Evolutionary conservation across 2,113 vertebrate species (phyloP).

Genomic region (Semnornis frantzii): DNA sequence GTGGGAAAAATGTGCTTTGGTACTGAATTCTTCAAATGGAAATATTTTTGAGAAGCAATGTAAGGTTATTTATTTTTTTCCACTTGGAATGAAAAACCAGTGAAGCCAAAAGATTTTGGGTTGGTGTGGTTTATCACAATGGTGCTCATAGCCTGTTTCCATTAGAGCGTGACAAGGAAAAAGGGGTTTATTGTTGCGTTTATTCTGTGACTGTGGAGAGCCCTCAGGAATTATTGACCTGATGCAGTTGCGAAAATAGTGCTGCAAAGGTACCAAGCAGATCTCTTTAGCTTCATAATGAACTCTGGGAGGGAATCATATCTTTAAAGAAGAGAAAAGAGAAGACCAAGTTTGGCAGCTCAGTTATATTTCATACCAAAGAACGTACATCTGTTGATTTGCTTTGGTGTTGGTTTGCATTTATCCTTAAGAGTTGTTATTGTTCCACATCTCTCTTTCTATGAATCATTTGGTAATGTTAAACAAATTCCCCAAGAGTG

Average conservation of each 20-base stretch:
- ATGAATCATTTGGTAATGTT: conserved; percentile 9
- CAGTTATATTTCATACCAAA: neutral
- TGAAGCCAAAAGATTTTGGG: neutral
- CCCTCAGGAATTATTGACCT: neutral
- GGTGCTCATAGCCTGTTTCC: neutral
- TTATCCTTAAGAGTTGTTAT: neutral
- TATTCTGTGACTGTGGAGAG: neutral
- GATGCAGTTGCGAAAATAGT: neutral
- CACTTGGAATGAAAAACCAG: too few relatives aligned
- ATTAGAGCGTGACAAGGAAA: neutral
- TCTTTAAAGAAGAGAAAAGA: neutral
- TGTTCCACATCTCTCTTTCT: neutral
- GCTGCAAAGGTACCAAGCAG: neutral
- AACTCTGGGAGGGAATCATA: neutral
- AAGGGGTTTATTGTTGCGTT: neutral
- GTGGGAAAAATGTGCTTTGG: neutral
- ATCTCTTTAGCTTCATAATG: neutral
- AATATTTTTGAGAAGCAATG: neutral
- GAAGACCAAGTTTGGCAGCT: neutral
- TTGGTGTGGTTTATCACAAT: neutral
- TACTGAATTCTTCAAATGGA: neutral
- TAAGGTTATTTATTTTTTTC: too few relatives aligned
- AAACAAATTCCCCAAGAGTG: conserved; percentile 9
- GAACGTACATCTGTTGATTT: neutral
- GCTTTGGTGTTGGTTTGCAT: neutral